Base-by-base conservation (phyloP, 2,113 vertebrate species). In the Dipodomys spectabilis region DNA sequence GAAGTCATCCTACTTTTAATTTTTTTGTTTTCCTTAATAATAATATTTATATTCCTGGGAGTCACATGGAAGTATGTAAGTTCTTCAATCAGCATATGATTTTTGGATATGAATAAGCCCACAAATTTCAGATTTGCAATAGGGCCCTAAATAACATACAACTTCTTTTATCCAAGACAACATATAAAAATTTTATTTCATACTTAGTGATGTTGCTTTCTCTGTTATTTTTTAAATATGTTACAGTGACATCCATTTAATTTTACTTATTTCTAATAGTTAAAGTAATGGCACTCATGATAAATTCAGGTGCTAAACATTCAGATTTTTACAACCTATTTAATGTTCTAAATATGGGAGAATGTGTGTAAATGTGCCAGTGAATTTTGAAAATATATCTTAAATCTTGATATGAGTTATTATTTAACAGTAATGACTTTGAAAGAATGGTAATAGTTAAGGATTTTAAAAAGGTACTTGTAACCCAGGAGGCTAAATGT, bases 301-400 rank as follows among this genome's bases (percentile, higher is more conserved):
- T 64, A 89, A 84, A 68, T 73, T 77, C 16, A 80, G 7, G 23
- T 60, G 6, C 22, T 74, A 20, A 5, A 10, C 30, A 79, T 73
- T 77, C 87, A 84, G 84, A 44, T 9, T 64, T 95, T 82, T 82
- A 13, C 16, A 89, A 90, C 18, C 18, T 77, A 45, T 81, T 65
- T 78, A 60, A 69, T 35, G 27, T 73, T 68, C 53, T 91, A 20
- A 87, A 9, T 64, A 2, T 71, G 1, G 28, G 8, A 28, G 5
- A n/a, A 22, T 60, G 18, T 73, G 5, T 77, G 23, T 73, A 3
- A 71, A 18, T 15, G 13, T 77, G 25, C 8, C 15, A 49, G 16
- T 20, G 7, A 77, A 19, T 69, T 72, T 68, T 28, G 62, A 64
- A 78, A 86, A 57, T 57, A 57, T 57, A 62, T 28, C 30, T 67